These are phyloP conservation scores for Trichonephila clavipes DNA, from an alignment of 1,140 invertebrate genomes.

Conservation along the genomic window DNA sequence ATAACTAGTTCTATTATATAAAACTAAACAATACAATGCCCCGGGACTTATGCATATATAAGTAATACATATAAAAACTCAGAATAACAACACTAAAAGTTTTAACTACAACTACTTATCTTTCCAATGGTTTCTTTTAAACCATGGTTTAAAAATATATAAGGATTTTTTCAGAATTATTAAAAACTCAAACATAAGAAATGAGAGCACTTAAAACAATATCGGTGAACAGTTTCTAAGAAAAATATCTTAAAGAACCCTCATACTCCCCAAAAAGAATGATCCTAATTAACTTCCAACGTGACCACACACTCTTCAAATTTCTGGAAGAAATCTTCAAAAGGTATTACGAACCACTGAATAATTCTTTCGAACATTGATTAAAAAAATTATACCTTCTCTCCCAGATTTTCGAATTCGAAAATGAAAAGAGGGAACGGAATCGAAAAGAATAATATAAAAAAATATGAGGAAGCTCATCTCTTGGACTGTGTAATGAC, in stretches of 20 bases:
- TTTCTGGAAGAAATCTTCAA: neutral
- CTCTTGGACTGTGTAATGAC: constrained; percentile 31
- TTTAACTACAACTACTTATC: neutral
- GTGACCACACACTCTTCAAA: neutral
- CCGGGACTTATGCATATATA: too few relatives aligned
- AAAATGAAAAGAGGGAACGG: neutral
- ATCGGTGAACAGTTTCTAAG: neutral
- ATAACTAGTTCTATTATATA: too few relatives aligned
- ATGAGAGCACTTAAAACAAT: neutral
- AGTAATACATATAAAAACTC: too few relatives aligned
- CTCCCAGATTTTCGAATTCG: neutral
- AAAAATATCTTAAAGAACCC: neutral
- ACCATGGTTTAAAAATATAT: neutral
- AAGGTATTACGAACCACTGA: neutral
- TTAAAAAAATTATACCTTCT: constrained; percentile 20
- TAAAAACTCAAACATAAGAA: neutral
- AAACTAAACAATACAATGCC: too few relatives aligned
- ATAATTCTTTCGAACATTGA: constrained; percentile 1
- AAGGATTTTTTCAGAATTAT: neutral
- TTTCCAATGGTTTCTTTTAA: neutral
- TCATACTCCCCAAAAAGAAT: neutral
- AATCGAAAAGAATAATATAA: neutral
- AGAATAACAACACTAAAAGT: too few relatives aligned
- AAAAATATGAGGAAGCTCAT: constrained; percentile 39
- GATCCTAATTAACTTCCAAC: constrained; percentile 31